phyloP scores from a whole-genome alignment of 1,140 invertebrate species.

The Drosophila setifemur region DNA sequence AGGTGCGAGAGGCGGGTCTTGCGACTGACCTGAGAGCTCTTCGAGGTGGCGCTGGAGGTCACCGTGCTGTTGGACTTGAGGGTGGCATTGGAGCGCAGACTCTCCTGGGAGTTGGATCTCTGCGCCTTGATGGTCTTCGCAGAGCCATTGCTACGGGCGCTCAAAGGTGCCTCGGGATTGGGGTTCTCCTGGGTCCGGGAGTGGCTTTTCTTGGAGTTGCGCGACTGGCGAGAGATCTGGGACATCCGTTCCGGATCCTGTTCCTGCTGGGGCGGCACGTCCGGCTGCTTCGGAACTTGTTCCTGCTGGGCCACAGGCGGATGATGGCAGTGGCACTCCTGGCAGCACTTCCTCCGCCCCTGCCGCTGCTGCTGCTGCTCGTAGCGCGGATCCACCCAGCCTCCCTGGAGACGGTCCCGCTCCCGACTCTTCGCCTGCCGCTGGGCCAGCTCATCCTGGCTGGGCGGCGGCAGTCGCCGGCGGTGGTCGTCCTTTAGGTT shows the following conservation, averaged over 20 bases:
- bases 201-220: background rate
- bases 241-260: background rate
- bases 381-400: constrained; percentile 6
- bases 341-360: background rate
- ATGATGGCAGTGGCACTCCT: constrained; percentile 1
- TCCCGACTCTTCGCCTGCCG: background rate
- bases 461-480: background rate
- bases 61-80: constrained; percentile 14
- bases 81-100: constrained; percentile 5
- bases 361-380: background rate
- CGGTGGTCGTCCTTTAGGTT: background rate
- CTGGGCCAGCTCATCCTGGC: background rate
- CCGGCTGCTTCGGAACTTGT: too few species aligned
- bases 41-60: background rate
- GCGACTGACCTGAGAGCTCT: background rate
- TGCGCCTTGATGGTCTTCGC: background rate
- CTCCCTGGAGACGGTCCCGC: constrained; percentile 4
- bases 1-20: background rate
- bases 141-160: constrained; percentile 19
- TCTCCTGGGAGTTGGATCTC: constrained; percentile 22
- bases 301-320: too few species aligned
- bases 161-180: background rate
- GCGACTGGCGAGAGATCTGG: background rate
- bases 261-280: too few species aligned
- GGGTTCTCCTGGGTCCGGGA: background rate